These are phyloP conservation scores for Charadrius vociferus DNA, from an alignment of 2,113 vertebrate genomes.

Conservation along the genomic window DNA sequence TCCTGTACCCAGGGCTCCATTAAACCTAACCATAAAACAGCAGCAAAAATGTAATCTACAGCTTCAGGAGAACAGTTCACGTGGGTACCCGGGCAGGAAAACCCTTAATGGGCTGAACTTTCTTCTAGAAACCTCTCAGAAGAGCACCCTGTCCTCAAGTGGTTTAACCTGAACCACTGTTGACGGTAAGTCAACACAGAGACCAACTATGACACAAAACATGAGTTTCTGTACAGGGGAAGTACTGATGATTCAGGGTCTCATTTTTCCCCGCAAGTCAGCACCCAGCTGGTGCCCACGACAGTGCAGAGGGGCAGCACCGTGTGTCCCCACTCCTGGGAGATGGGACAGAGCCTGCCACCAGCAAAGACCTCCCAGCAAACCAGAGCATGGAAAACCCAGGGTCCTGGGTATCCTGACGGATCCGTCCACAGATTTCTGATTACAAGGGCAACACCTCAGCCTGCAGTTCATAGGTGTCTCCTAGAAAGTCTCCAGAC, in stretches of 20 bases:
- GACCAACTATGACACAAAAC: neutral
- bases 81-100: neutral
- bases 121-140: neutral
- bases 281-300: neutral
- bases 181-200: neutral
- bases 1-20: neutral
- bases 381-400: neutral
- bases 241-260: neutral
- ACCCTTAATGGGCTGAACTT: neutral
- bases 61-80: neutral
- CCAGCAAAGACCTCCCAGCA: neutral
- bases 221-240: neutral
- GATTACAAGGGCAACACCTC: neutral
- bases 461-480: neutral
- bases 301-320: neutral
- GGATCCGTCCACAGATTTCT: neutral
- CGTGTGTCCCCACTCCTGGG: neutral
- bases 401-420: neutral
- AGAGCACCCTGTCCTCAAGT: neutral
- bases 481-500: neutral
- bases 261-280: neutral
- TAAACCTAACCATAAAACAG: neutral
- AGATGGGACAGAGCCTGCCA: neutral
- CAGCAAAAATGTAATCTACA: neutral
- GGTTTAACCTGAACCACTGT: neutral